A percentile compares a stretch with the other conserved stretches of the same genome.
These are phyloP conservation scores for Oopsacas minuta DNA, from an alignment of 37 sponge, comb jelly and placozoan genomes.

Conservation along the genomic window DNA sequence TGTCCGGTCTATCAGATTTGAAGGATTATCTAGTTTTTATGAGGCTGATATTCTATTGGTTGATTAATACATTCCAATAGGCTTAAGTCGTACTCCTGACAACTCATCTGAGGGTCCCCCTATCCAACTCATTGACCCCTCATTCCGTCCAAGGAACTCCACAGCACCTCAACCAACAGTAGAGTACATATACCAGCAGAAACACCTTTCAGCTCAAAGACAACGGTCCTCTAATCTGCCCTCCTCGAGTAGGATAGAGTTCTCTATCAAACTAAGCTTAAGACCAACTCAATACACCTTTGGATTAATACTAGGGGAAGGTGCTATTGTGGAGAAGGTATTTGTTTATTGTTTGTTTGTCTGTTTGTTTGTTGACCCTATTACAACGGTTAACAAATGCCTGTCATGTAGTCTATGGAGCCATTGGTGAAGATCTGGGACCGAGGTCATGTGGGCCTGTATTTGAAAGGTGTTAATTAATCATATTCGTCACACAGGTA, in stretches of 20 bases:
- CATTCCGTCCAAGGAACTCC: background rate
- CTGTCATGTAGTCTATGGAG: no score
- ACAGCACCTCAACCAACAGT: background rate
- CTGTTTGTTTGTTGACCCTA: no score
- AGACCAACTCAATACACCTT: background rate
- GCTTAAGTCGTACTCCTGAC: background rate
- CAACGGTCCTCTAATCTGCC: background rate
- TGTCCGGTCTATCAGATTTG: no score
- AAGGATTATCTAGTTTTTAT: no score
- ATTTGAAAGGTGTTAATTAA: no score
- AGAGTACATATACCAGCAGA: background rate
- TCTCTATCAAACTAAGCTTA: background rate
- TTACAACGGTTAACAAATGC: no score
- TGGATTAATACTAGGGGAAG: background rate
- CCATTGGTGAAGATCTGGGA: no score
- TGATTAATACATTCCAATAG: no score
- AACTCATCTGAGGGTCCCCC: background rate
- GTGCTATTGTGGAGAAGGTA: background rate
- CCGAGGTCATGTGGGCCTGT: no score
- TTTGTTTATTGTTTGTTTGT: no score
- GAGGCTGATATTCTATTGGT: no score
- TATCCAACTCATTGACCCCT: background rate
- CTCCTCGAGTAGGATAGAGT: background rate
- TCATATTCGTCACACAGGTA: background rate
- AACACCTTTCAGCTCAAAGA: background rate